Evolutionary conservation across 2,797 vertebrate species (phyloP), one percentile per base, ranked within the genome.

Genomic region (Emydoidea blandingii): DNA sequence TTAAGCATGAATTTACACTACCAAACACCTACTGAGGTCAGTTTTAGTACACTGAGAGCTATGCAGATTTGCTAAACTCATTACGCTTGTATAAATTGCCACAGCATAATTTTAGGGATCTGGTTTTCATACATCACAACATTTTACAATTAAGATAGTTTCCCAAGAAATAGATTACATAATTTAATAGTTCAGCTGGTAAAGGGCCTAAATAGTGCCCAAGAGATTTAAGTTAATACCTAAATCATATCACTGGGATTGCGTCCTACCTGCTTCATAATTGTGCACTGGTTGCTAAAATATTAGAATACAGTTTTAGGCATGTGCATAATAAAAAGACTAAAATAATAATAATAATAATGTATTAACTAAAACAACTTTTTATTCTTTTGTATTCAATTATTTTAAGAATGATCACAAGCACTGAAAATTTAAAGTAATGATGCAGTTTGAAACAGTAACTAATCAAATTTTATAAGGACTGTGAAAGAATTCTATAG

Each of bases 91-190:
- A 90, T 92, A 83, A 94, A 89, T 92, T 96, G 96, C 91, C 96
- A 93, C 91, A 91, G 65, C 50, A 41, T 86, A 91, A 91, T 94
- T 97, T 97, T 93, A 37, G 86, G 96, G 93, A 54, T 98, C 97
- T 98, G 96, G 94, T 97, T 98, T 98, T 97, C 94, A 97, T 97
- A 96, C 88, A 84, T 93, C 88, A 68, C 91, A 96, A 59, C 88
- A 82, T 92, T 97, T 97, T 97, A 95, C 96, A 97, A 47, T 92
- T 88, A 88, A 83, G 11, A 2, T 97, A 44, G 90, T 97, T 98
- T 97, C 96, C 95, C 88, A 90, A 96, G 91, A 93, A 96, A 95
- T 68, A 89, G 94, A 96, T 98, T 89, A 87, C 95, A 95, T 97
- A 95, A 97, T 95, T 97, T 94, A 98, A 96, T 95, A 92, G 88